Base-by-base conservation (phyloP, 2,888 invertebrate genomes). In the Acanthosoma haemorrhoidale region DNA sequence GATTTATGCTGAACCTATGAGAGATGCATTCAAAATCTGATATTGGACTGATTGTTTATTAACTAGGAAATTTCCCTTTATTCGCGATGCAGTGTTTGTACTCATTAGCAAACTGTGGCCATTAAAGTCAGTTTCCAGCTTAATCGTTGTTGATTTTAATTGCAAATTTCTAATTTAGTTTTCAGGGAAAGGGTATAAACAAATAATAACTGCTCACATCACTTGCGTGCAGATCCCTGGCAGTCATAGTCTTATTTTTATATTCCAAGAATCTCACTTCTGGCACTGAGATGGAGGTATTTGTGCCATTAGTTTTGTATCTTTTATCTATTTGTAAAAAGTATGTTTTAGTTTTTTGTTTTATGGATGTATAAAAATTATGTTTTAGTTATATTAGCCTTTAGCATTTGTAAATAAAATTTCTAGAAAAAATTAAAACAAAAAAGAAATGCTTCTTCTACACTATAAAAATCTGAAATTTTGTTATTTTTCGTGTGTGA, bases 171-270 rank as follows among this genome's bases (percentile, higher is more conserved):
- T 13, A 6, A 36, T 36, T 13, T 38, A 64, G 39, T 21, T 64
- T 64, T 64, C 64, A 64, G 64, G 39, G 41, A 64, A 41, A 64
- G 61, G 61, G 61, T 21, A 36, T 61, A n/a, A 61, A 61, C 18
- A 34, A 64, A 39, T 29, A 18, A 21, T 21, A 29, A 41, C 64
- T 39, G 41, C 64, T 64, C 41, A 31, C 39, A 41, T 13, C 39
- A 13, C 41, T 64, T 9, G 29, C 15, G 31, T 29, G 31, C 36
- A 64, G 41, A 29, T 64, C 64, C 64, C 41, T 64, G 39, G 41
- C 41, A 64, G 64, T 41, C 39, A 39, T 41, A 41, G 41, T 38
- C 29, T 39, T 64, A 64, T 64, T 64, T 64, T 64, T 64, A 25
- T 64, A 64, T 41, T 41, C 18, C 51, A 39, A 13, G 64, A 64